Conservation (phyloP, 2,113 vertebrate species). For the Albula glossodonta region DNA sequence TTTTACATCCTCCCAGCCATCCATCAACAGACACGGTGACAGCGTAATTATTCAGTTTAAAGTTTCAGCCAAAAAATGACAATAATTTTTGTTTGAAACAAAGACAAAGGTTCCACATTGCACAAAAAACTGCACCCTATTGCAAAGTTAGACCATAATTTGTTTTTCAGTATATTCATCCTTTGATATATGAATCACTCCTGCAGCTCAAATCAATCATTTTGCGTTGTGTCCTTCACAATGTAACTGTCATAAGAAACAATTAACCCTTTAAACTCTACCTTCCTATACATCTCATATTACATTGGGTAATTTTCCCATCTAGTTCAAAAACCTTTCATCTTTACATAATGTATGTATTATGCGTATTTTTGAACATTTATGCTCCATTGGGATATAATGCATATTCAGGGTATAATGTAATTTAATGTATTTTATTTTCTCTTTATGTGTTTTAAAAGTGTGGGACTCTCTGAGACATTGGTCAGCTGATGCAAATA, state of each 20-base stretch:
- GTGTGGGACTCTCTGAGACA: no score
- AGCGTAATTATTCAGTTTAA: constrained; percentile 24
- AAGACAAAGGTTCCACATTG: background rate
- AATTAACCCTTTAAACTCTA: no score
- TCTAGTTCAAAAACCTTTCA: no score
- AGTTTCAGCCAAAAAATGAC: constrained; percentile 16
- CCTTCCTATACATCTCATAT: no score
- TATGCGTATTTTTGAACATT: no score
- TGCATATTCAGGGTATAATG: no score
- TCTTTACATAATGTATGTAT: no score
- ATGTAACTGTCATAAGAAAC: background rate
- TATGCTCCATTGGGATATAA: no score
- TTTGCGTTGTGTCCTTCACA: background rate
- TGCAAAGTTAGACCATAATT: constrained; percentile 8
- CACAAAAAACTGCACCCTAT: background rate
- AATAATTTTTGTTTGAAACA: constrained; percentile 11
- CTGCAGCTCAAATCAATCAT: background rate
- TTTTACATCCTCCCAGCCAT: constrained; percentile 13
- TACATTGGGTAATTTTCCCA: no score
- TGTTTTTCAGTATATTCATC: background rate
- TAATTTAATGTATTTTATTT: no score
- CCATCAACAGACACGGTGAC: background rate
- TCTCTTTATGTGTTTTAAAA: no score
- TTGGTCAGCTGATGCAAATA: no score
- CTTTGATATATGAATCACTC: constrained; percentile 20